Percentiles rank a stretch among this genome's conserved stretches.
Evolutionary conservation across 1,140 invertebrate genomes (phyloP).

Genomic region (Drosophila pseudoobscura): DNA sequence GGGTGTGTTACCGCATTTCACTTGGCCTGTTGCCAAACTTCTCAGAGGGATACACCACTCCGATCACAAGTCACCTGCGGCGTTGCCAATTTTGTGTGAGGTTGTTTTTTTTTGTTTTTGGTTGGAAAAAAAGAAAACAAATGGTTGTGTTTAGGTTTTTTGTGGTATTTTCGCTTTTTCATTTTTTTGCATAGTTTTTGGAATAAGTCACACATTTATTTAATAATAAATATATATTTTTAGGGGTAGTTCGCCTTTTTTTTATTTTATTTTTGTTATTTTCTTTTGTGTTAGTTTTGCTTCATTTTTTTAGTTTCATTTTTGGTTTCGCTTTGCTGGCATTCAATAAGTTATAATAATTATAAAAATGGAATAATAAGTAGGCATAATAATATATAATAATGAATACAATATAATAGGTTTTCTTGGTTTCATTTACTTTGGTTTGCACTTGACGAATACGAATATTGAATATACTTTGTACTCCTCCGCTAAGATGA

Average conservation of each 20-base stretch:
- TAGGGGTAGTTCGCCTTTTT: conserved; percentile 37
- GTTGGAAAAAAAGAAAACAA: conserved; percentile 62
- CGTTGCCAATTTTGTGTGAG: conserved; percentile 4
- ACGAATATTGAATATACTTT: conserved; percentile 70
- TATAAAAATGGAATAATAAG: conserved; percentile 82
- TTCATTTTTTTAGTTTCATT: conserved; percentile 18
- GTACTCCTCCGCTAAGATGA: conserved; percentile 61
- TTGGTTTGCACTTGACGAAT: conserved; percentile 67
- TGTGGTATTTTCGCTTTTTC: conserved; percentile 35
- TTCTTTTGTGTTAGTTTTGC: conserved; percentile 23
- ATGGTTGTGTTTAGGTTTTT: conserved; percentile 60
- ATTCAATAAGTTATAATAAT: conserved; percentile 79
- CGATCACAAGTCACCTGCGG: no score
- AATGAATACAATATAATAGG: conserved; percentile 76
- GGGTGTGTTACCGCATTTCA: conserved; percentile 7
- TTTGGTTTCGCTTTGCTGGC: conserved; percentile 51
- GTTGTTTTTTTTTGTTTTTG: conserved; percentile 9
- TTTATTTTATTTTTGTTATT: conserved; percentile 21
- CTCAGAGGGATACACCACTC: no score
- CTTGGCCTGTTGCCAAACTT: background rate
- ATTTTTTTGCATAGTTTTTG: conserved; percentile 66
- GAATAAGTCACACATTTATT: conserved; percentile 78
- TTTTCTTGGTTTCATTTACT: conserved; percentile 61
- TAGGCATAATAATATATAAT: conserved; percentile 81
- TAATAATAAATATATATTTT: conserved; percentile 69